Evolutionary conservation across 2,888 invertebrate genomes (phyloP), one percentile per base, ranked within the genome.

Genomic region (Drosophila peninsularis): DNA sequence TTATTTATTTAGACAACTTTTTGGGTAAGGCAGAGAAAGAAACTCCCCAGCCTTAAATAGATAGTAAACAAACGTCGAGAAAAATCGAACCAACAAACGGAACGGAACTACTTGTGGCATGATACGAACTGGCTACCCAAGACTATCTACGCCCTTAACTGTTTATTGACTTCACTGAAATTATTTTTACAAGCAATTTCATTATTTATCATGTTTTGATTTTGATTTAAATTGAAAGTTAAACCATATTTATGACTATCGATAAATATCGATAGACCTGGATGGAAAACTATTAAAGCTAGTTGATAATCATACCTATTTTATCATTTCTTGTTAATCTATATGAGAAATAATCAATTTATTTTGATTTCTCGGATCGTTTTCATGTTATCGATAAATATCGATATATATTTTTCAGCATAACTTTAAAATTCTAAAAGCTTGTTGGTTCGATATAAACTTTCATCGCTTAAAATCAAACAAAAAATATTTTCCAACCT

Each of bases 21-120:
- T 56, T 36, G 36, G 30, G 34, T 30, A 24, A 61, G 65, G 44
- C 21, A 52, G 32, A 63, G 47, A 21, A 62, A 47, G 17, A 62
- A 52, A 1, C 24, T 42, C 6, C 52, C 6, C 37, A 10, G 24
- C 14, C 41, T 34, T 10, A 39, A 36, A 32, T 42, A 45, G 41
- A 7, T 32, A 41, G 47, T 75, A 75, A 78, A 75, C 67, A 66
- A 72, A 58, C 49, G 56, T 37, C 45, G 67, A 36, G 45, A 68
- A 52, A 52, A 81, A 82, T 82, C 85, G 86, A 83, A 82, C 80
- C 76, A 86, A 85, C 82, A 86, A 83, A 73, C 69, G 49, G 24
- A 24, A 24, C 24, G 24, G 30, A 32, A 30, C 45, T 39, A 69
- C 64, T 67, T 49, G 27, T 24, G 60, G 60, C 24, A 34, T 60